phyloP scores from a whole-genome alignment of 2,113 vertebrate species.

The Cranoglanis bouderius region DNA sequence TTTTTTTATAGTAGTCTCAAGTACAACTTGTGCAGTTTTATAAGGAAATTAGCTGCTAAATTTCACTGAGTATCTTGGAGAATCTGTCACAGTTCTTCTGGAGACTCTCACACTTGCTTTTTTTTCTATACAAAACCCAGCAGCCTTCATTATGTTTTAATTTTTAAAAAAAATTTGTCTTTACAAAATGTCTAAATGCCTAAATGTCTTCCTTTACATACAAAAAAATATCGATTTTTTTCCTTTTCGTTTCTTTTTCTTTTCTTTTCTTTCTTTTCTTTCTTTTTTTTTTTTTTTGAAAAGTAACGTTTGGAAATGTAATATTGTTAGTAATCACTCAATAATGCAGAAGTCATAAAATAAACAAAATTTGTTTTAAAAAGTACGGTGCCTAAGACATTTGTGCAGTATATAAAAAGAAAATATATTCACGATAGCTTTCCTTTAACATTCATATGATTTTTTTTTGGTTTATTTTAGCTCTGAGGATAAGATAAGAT shows the following conservation, averaged over 20 bases:
- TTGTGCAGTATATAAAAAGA: neutral
- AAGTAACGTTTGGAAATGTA: neutral
- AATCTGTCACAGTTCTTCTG: no score
- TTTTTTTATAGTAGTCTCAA: neutral
- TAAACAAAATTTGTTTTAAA: neutral
- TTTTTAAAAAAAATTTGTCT: neutral
- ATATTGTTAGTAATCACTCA: neutral
- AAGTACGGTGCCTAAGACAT: neutral
- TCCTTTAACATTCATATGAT: neutral
- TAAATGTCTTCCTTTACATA: neutral
- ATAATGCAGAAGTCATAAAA: neutral
- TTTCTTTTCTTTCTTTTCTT: no score
- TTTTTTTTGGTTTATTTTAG: neutral
- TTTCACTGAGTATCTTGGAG: no score
- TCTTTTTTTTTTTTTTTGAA: neutral
- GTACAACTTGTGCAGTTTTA: neutral
- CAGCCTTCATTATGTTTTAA: no score
- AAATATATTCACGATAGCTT: neutral
- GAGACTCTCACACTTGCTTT: no score
- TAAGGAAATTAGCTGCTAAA: no score
- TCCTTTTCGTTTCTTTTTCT: no score
- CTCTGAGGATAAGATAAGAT: neutral
- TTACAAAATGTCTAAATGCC: neutral
- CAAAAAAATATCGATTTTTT: neutral
- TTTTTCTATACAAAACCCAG: no score